A percentile compares a stretch with the other conserved stretches of the same genome.
These are phyloP conservation scores for Cyclophora punctaria DNA, from an alignment of 2,888 invertebrate genomes.

Conservation along the genomic window DNA sequence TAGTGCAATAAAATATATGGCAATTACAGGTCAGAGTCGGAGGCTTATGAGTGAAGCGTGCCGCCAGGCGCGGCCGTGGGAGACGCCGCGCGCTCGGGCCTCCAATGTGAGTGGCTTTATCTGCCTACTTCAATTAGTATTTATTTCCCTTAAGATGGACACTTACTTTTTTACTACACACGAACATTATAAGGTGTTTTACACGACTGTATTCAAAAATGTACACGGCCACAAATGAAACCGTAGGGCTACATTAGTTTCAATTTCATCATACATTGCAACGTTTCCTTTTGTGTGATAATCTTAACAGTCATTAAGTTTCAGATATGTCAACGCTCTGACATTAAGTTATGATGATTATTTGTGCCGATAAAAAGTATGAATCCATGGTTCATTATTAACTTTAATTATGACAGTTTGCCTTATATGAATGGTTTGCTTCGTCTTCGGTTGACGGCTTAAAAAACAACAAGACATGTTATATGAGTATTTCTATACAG, in stretches of 20 bases:
- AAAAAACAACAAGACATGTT: conserved; percentile 53
- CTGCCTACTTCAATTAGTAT: too few relatives aligned
- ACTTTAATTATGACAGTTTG: conserved; percentile 72
- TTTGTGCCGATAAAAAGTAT: conserved; percentile 53
- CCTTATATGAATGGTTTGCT: conserved; percentile 66
- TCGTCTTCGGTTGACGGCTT: conserved; percentile 37
- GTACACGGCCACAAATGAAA: too few relatives aligned
- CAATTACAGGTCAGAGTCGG: conserved; percentile 62
- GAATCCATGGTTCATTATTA: conserved; percentile 59
- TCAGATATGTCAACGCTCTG: conserved; percentile 38
- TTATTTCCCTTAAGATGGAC: too few relatives aligned
- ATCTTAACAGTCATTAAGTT: conserved; percentile 36
- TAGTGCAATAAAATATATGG: conserved; percentile 67
- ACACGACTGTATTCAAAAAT: too few relatives aligned
- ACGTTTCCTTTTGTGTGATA: conserved; percentile 32
- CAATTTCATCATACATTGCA: conserved; percentile 13
- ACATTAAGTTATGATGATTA: conserved; percentile 66
- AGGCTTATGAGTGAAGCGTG: conserved; percentile 32
- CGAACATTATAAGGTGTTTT: too few relatives aligned
- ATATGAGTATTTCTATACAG: conserved; percentile 45
- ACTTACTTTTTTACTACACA: too few relatives aligned
- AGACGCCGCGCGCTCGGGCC: too few relatives aligned
- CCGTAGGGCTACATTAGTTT: conserved; percentile 7
- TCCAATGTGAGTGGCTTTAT: too few relatives aligned
- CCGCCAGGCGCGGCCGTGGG: conserved; percentile 12